A percentile compares a stretch with the other conserved stretches of the same genome.
Evolutionary conservation across 2,888 invertebrate genomes (phyloP).

Genomic region (Blastobasis lacticolella): DNA sequence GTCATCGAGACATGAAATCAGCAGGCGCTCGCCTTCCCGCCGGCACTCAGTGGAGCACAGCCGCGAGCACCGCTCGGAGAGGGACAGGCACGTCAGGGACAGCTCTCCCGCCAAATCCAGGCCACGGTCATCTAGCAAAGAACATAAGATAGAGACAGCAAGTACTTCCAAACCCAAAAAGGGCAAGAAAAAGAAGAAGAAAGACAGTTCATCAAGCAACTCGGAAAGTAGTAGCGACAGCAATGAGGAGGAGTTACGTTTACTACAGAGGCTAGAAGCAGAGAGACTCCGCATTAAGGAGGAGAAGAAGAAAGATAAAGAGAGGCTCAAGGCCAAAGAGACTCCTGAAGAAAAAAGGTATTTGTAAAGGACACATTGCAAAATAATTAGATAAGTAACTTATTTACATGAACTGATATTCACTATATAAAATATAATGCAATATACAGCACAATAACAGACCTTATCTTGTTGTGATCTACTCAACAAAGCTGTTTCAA

Average conservation of each 20-base stretch:
- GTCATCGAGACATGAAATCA: slow-evolving; percentile 44
- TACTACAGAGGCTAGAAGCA: slow-evolving; percentile 82
- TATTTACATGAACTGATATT: too few species aligned
- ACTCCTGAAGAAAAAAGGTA: slow-evolving; percentile 94
- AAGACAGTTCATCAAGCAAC: slow-evolving; percentile 31
- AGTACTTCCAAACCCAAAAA: slow-evolving; percentile 23
- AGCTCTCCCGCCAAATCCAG: slow-evolving; percentile 23
- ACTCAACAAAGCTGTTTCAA: too few species aligned
- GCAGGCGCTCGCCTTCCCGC: slow-evolving; percentile 27
- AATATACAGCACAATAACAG: too few species aligned
- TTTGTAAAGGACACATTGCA: too few species aligned
- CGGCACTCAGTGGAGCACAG: slow-evolving; percentile 32
- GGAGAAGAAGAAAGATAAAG: slow-evolving; percentile 80
- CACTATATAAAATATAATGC: too few species aligned
- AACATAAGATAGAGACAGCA: slow-evolving; percentile 21
- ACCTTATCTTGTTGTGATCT: too few species aligned
- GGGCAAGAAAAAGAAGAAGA: slow-evolving; percentile 46
- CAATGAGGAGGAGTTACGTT: slow-evolving; percentile 73
- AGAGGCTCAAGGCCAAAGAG: slow-evolving; percentile 88
- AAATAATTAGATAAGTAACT: too few species aligned
- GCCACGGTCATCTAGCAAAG: slow-evolving; percentile 33
- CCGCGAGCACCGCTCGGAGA: slow-evolving; percentile 22
- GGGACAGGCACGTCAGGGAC: slow-evolving; percentile 22
- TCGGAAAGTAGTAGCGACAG: slow-evolving; percentile 57
- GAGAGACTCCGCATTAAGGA: slow-evolving; percentile 79